A percentile compares a stretch with the other conserved stretches of the same genome.
Evolutionary conservation across 2,113 vertebrate species (phyloP).

Genomic region (Argyrosomus japonicus): DNA sequence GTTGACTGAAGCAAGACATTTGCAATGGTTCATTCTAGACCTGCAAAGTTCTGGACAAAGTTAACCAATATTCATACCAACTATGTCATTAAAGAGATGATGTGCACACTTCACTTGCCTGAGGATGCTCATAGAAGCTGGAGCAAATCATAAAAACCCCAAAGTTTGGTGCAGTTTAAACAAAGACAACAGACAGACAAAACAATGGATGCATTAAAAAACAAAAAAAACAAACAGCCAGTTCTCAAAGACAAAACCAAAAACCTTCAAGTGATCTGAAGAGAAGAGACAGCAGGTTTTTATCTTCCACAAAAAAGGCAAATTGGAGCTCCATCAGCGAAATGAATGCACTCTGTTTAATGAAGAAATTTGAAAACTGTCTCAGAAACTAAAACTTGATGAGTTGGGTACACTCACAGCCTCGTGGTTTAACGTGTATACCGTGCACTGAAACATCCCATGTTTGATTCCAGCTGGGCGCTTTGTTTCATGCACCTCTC

Average conservation of each 20-base stretch:
- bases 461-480: no score
- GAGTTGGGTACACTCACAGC: no score
- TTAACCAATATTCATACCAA: not conserved
- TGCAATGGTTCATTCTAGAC: not conserved
- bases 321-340: not conserved
- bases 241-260: not conserved
- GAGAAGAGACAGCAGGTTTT: not conserved
- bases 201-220: not conserved
- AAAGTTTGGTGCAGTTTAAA: not conserved
- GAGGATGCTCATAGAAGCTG: not conserved
- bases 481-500: no score
- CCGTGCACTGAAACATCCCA: no score
- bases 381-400: no score
- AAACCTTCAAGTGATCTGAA: not conserved
- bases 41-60: not conserved
- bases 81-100: not conserved
- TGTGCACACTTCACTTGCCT: not conserved
- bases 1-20: not conserved
- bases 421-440: no score
- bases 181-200: not conserved
- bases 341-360: no score
- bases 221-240: not conserved
- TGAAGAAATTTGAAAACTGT: no score
- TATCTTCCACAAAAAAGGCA: not conserved
- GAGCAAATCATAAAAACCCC: not conserved